These are phyloP conservation scores for Calcarius lapponicus DNA, from an alignment of 2,797 vertebrate genomes.

Conservation along the genomic window DNA sequence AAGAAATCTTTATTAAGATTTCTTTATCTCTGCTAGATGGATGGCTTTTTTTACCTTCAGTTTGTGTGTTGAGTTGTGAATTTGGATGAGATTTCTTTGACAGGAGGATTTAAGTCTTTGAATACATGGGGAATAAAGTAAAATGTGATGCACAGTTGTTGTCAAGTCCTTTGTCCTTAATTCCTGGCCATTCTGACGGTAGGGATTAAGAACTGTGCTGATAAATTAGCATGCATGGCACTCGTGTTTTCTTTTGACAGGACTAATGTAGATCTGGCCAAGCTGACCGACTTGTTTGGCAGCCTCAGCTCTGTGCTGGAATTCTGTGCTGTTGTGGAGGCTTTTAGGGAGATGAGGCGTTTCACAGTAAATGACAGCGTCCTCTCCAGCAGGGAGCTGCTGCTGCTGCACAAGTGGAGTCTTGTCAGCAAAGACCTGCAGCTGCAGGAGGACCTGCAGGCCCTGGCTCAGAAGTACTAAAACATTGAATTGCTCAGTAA, in stretches of 20 bases:
- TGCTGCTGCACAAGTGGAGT: slow-evolving; percentile 81
- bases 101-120: not conserved
- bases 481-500: slow-evolving; percentile 85
- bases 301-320: slow-evolving; percentile 78
- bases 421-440: slow-evolving; percentile 68
- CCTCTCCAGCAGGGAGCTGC: slow-evolving; percentile 79
- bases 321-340: slow-evolving; percentile 7
- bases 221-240: not conserved
- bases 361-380: slow-evolving; percentile 75
- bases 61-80: not conserved
- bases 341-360: slow-evolving; percentile 72
- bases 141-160: not conserved
- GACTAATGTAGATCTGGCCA: slow-evolving; percentile 73
- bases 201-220: not conserved
- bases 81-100: not conserved
- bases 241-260: slow-evolving; percentile 64
- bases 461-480: slow-evolving; percentile 75
- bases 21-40: not conserved
- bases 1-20: not conserved
- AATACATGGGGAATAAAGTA: not conserved
- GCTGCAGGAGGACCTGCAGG: slow-evolving; percentile 79
- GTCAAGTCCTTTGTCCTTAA: not conserved
- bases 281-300: slow-evolving; percentile 78
- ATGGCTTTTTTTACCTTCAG: not conserved
- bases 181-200: not conserved